These are phyloP conservation scores for Tenualosa ilisha DNA, from an alignment of 2,797 vertebrate species.

Conservation along the genomic window DNA sequence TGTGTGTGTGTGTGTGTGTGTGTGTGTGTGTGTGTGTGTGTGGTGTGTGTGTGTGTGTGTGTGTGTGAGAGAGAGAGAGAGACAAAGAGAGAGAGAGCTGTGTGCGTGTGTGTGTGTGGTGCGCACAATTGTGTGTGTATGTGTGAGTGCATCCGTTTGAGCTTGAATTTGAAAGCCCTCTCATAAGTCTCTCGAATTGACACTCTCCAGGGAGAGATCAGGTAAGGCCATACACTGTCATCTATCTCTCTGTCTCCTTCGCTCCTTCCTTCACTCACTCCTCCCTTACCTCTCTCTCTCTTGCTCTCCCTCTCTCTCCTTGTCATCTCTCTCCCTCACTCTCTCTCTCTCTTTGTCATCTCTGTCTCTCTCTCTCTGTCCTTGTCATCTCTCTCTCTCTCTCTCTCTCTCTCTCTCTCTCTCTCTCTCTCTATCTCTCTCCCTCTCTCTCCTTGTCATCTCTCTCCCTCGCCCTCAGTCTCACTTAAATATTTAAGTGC, in stretches of 20 bases:
- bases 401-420: background rate
- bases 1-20: background rate
- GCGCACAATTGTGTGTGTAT: background rate
- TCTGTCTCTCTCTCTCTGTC: background rate
- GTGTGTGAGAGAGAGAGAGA: background rate
- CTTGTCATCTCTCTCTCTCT: background rate
- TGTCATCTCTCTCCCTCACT: background rate
- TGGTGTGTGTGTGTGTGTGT: background rate
- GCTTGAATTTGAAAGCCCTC: background rate
- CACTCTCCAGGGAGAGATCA: background rate
- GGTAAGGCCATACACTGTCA: background rate
- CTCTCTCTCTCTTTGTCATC: background rate
- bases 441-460: background rate
- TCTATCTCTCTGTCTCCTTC: background rate
- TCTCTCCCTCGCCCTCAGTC: background rate
- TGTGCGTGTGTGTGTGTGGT: background rate
- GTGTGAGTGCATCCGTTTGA: background rate
- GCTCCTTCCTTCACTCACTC: background rate
- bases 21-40: background rate
- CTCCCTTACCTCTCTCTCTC: background rate
- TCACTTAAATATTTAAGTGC: conserved; percentile 33
- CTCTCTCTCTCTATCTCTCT: background rate
- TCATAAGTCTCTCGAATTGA: background rate
- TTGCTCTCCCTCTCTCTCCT: too few species aligned
- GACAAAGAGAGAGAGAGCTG: too few species aligned